These are phyloP conservation scores for Muscidifurax raptorellus DNA, from an alignment of 1,140 invertebrate species.

Conservation along the genomic window DNA sequence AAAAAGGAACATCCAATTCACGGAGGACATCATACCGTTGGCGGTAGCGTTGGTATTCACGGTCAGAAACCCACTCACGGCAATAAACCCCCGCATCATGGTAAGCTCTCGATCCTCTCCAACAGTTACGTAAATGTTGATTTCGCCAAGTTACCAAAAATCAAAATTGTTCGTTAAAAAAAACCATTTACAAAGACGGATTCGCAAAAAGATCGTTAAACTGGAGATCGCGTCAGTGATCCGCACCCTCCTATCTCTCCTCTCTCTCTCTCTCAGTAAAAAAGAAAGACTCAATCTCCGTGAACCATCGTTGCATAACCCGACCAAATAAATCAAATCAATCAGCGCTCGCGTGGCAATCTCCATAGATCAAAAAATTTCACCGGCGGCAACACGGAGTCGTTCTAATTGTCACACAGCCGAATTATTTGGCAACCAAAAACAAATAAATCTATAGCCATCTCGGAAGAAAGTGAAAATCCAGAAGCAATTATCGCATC, in stretches of 20 bases:
- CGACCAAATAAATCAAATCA: conserved; percentile 16
- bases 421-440: neutral
- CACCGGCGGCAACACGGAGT: too few species aligned
- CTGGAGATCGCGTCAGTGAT: too few species aligned
- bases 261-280: too few species aligned
- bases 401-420: neutral
- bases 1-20: conserved; percentile 6
- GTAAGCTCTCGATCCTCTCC: neutral
- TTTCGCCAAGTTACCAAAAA: neutral
- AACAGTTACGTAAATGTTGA: neutral
- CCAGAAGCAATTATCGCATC: neutral
- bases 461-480: neutral
- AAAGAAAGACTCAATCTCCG: too few species aligned
- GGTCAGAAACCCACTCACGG: too few species aligned
- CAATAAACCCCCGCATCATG: neutral
- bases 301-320: neutral
- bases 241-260: too few species aligned
- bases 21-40: neutral
- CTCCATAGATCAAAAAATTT: neutral
- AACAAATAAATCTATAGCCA: neutral
- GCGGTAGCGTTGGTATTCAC: neutral
- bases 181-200: too few species aligned
- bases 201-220: neutral
- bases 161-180: conserved; percentile 1
- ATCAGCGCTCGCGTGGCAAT: neutral